Evolutionary conservation across 2,797 vertebrate genomes (phyloP).

Genomic region (Nothura maculosa): DNA sequence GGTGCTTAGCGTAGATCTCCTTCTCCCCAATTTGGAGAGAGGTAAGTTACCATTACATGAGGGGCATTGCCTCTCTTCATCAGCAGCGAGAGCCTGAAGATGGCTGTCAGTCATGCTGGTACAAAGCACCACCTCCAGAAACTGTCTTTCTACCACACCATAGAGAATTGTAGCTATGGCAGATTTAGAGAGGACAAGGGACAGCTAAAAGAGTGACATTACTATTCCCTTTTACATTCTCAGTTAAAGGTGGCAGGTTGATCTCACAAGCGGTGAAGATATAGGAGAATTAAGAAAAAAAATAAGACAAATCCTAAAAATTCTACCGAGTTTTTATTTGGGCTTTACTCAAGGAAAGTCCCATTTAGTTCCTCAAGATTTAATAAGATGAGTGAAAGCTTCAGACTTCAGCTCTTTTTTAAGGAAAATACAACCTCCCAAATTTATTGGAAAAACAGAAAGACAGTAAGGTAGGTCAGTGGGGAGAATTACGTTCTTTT

Average conservation of each 20-base stretch:
- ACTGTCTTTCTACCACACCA: background rate
- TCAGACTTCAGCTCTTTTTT: background rate
- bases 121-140: background rate
- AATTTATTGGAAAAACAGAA: constrained; percentile 6
- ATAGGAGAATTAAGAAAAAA: background rate
- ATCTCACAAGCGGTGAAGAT: rapidly evolving
- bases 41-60: constrained; percentile 30
- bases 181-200: background rate
- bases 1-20: constrained; percentile 63
- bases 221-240: background rate
- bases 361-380: background rate
- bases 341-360: background rate
- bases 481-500: background rate
- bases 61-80: background rate
- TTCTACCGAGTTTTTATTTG: background rate
- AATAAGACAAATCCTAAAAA: background rate
- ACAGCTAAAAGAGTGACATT: background rate
- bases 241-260: background rate
- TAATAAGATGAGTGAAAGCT: background rate
- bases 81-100: background rate
- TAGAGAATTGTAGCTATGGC: rapidly evolving
- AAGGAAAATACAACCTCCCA: constrained; percentile 3
- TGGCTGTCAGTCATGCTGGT: background rate
- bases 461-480: background rate
- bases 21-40: constrained; percentile 29